Base-by-base conservation (phyloP, 2,888 invertebrate species). In the Diabrotica balteata region DNA sequence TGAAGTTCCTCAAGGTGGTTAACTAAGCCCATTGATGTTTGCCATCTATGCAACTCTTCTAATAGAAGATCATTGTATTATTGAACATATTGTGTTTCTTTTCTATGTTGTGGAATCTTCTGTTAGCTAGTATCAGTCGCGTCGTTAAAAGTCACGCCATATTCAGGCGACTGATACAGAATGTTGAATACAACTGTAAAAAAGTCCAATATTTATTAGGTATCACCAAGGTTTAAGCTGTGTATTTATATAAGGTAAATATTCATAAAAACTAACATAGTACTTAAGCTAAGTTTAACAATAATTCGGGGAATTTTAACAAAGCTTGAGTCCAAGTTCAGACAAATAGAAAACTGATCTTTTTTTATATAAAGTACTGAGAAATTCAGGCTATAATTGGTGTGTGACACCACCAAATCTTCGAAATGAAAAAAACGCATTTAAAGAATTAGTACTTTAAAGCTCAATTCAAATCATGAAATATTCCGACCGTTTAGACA, bases 151-250 rank as follows among this genome's bases (percentile, higher is more conserved):
- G 57, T 52, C 67, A 68, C 71, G 68, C 70, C 66, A 57, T 57
- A 55, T 68, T 72, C 67, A 72, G 69, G 70, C 72, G 75, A 77
- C 77, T 77, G 77, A 78, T 76, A 78, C 76, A 74, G 59, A 77
- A 74, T 77, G 75, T 68, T 60, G 73, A 71, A 60, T 45, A 68
- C 71, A 72, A 69, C 74, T 77, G 75, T 72, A 75, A 78, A 79
- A 79, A 81, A 80, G 84, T 84, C 84, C 84, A 84, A 84, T 84
- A 83, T 83, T 84, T 84, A 84, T 83, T 81, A 83, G 76, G 73
- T 66, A 77, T 74, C 73, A 77, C 79, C 81, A 82, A 83, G 83
- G 84, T 83, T 84, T 83, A 83, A 84, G 84, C 83, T 82, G 81
- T 74, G 66, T 69, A n/a, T 53, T 45, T 11, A 45, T 44, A 57